phyloP scores from a whole-genome alignment of 2,113 vertebrate species.

The Tragelaphus imberbis region DNA sequence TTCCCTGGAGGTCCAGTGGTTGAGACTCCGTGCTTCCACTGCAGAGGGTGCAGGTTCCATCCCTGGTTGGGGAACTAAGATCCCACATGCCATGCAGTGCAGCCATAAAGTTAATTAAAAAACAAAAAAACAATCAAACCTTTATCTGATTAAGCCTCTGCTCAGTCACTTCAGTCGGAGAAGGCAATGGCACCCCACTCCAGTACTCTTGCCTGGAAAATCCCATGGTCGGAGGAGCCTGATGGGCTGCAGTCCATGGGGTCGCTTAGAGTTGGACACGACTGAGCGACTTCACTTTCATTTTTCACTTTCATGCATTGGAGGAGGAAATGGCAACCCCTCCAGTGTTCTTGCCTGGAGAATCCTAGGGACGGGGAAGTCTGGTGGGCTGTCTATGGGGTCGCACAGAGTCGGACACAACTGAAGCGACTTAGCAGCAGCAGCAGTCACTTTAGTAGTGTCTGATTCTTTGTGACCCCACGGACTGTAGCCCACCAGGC shows the following conservation, averaged over 20 bases:
- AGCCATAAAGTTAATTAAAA: background rate
- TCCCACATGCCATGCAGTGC: background rate
- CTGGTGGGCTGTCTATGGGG: no score
- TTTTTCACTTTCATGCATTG: no score
- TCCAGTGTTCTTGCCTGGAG: no score
- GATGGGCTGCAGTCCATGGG: no score
- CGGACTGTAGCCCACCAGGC: background rate
- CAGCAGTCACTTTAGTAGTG: background rate
- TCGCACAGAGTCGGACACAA: no score
- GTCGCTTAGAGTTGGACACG: rapidly evolving
- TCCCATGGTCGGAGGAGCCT: no score
- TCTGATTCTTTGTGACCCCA: background rate
- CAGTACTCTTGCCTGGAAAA: no score
- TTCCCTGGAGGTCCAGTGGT: background rate
- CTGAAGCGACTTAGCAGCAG: no score
- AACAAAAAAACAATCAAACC: background rate
- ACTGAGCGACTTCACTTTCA: no score
- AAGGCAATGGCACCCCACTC: no score
- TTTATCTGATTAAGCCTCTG: background rate
- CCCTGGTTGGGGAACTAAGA: background rate
- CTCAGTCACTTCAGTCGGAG: background rate
- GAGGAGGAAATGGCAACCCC: no score
- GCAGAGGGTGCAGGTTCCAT: background rate
- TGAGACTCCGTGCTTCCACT: background rate
- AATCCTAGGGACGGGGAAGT: no score